Evolutionary conservation across 2,888 invertebrate species (phyloP).

Genomic region (Eupithecia dodoneata): DNA sequence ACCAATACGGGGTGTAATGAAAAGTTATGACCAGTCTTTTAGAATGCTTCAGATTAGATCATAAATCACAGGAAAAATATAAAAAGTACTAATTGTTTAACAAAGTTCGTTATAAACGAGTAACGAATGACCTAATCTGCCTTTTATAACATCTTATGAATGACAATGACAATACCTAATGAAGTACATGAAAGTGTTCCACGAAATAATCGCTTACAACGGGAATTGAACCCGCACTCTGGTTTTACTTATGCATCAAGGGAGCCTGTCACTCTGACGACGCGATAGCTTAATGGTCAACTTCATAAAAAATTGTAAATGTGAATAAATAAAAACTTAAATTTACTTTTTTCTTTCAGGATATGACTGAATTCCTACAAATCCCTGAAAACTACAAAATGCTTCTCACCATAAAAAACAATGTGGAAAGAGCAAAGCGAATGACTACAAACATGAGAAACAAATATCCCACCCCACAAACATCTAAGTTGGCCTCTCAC

Average conservation of each 20-base stretch:
- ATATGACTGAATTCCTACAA: constrained; percentile 67
- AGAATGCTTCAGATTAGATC: neutral
- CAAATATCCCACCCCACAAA: constrained; percentile 61
- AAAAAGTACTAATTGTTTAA: too few relatives aligned
- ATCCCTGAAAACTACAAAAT: constrained; percentile 71
- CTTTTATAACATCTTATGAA: neutral
- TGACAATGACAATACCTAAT: neutral
- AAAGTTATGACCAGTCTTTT: neutral
- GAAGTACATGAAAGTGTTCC: neutral
- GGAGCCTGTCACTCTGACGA: neutral
- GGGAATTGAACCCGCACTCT: neutral
- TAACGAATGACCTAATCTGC: neutral
- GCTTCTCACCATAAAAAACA: constrained; percentile 66
- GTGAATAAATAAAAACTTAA: neutral
- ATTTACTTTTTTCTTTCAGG: constrained; percentile 54
- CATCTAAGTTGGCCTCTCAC: constrained; percentile 56
- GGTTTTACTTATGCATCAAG: neutral
- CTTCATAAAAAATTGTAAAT: neutral
- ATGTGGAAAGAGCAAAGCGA: constrained; percentile 66
- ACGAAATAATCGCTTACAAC: neutral
- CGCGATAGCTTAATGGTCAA: neutral
- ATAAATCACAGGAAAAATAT: neutral
- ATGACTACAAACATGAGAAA: constrained; percentile 64
- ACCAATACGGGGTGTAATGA: neutral
- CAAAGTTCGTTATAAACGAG: neutral